These are phyloP conservation scores for Kryptolebias ocellatus DNA, from an alignment of 2,797 vertebrate species.

Conservation along the genomic window DNA sequence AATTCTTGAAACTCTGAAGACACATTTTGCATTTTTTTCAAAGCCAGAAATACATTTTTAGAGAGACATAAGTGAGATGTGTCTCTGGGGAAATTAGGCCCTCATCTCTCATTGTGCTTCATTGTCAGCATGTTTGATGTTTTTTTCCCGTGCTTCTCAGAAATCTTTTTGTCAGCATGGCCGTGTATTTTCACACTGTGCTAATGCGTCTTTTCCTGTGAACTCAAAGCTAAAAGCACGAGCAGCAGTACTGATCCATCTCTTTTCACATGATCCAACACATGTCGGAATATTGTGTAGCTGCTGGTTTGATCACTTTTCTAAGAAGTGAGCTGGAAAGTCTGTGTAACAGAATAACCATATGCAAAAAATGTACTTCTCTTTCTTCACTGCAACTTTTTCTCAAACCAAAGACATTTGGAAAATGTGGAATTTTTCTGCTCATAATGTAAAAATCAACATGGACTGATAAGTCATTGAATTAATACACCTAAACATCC, in stretches of 20 bases:
- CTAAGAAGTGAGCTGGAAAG: background rate
- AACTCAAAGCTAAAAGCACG: conserved; percentile 8
- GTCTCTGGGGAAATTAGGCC: conserved; percentile 28
- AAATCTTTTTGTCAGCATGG: conserved; percentile 26
- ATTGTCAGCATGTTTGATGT: conserved; percentile 45
- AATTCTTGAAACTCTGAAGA: conserved; percentile 48
- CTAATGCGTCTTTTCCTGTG: conserved; percentile 25
- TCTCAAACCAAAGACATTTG: background rate
- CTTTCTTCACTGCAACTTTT: background rate
- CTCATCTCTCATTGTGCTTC: conserved; percentile 21
- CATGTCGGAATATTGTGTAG: conserved; percentile 3
- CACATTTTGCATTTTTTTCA: conserved; percentile 22
- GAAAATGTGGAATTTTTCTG: background rate
- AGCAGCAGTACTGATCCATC: background rate
- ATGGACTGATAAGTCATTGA: background rate
- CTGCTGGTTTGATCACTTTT: background rate
- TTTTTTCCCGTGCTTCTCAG: conserved; percentile 26
- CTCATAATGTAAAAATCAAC: background rate
- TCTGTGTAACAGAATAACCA: background rate
- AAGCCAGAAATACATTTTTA: conserved; percentile 40
- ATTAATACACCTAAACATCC: no score
- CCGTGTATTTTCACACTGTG: conserved; percentile 30
- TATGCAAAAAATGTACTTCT: background rate
- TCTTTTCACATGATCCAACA: conserved; percentile 13
- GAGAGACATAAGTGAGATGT: conserved; percentile 10